phyloP scores from a whole-genome alignment of 2,113 vertebrate genomes.

The Neodontobutis hainanensis region DNA sequence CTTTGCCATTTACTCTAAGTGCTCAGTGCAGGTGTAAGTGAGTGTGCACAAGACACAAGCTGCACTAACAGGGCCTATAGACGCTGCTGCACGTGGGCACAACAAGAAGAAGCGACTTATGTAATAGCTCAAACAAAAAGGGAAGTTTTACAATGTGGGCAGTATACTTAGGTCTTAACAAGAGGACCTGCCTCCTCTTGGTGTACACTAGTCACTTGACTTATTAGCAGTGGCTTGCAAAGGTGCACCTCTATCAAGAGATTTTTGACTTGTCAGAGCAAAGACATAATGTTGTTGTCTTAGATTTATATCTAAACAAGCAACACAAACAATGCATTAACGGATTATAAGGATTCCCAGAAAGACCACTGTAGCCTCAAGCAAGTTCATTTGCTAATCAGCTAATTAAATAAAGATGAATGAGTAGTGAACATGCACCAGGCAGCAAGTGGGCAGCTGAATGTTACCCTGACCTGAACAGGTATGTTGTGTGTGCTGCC shows the following conservation, averaged over 20 bases:
- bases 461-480: neutral
- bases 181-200: constrained; percentile 3
- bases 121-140: constrained; percentile 33
- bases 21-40: neutral
- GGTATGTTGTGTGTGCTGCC: constrained; percentile 1
- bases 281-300: constrained; percentile 3
- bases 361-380: neutral
- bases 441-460: neutral
- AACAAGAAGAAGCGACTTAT: constrained; percentile 23
- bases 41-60: constrained; percentile 6
- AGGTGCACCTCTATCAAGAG: neutral
- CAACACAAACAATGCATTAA: neutral
- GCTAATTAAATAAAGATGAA: neutral
- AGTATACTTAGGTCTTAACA: constrained; percentile 26
- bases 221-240: neutral
- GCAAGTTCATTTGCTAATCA: neutral
- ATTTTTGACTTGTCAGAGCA: constrained; percentile 5
- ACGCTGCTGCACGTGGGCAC: constrained; percentile 6
- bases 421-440: neutral
- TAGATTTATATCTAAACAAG: neutral
- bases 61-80: neutral
- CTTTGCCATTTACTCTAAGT: constrained; percentile 12
- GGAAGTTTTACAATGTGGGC: constrained; percentile 33
- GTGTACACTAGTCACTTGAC: neutral
- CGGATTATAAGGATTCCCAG: neutral